These are phyloP conservation scores for Nysson spinosus DNA, from an alignment of 2,888 invertebrate species.

Conservation along the genomic window DNA sequence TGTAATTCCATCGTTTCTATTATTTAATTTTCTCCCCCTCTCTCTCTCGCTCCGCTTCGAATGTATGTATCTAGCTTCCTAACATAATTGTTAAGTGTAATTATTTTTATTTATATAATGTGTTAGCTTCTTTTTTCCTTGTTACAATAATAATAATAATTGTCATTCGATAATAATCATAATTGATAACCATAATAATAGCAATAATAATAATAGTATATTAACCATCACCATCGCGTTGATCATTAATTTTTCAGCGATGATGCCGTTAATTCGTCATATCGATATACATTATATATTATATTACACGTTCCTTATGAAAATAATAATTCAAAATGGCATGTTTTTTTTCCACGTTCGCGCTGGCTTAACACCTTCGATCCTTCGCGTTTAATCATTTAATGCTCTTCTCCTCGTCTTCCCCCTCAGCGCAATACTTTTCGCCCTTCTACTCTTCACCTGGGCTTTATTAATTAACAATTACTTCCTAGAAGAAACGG, in stretches of 20 bases:
- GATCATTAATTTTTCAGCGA: slow-evolving; percentile 59
- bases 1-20: slow-evolving; percentile 34
- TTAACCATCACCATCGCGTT: slow-evolving; percentile 53
- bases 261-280: slow-evolving; percentile 59
- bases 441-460: slow-evolving; percentile 29
- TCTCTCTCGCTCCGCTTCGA: slow-evolving; percentile 48
- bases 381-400: slow-evolving; percentile 1
- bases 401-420: slow-evolving; percentile 1
- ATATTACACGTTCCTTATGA: slow-evolving; percentile 64
- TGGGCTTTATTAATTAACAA: slow-evolving; percentile 48
- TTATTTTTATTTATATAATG: slow-evolving; percentile 68
- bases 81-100: slow-evolving; percentile 72
- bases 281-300: slow-evolving; percentile 61
- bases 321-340: slow-evolving; percentile 66
- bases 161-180: slow-evolving; percentile 60
- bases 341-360: slow-evolving; percentile 63
- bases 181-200: slow-evolving; percentile 64
- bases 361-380: slow-evolving; percentile 40
- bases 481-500: slow-evolving; percentile 46
- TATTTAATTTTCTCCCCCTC: slow-evolving; percentile 10
- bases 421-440: neutral
- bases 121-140: slow-evolving; percentile 59
- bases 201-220: slow-evolving; percentile 56
- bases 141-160: slow-evolving; percentile 58
- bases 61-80: slow-evolving; percentile 71